Evolutionary conservation across 2,113 vertebrate species (phyloP), one percentile per base, ranked within the genome.

Genomic region (Centropus bengalensis): DNA sequence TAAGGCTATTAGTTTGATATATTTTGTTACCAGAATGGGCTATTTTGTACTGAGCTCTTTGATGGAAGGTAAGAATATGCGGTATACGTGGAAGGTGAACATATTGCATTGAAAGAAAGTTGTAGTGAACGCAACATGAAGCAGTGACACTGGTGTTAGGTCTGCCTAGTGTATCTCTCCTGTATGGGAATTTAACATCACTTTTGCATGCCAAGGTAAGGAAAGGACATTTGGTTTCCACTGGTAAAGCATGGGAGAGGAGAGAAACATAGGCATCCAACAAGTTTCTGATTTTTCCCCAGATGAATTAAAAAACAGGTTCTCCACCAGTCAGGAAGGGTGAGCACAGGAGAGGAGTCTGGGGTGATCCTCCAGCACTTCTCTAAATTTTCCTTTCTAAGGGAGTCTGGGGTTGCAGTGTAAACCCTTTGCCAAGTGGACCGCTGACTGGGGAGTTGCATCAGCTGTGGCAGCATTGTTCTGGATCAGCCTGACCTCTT

Each of bases 391-490:
- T 91, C 44, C n/a, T 92, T 94, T 95, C 73, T 2, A 6, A 9
- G 36, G 69, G 60, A 88, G 27, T 19, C 55, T 76, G 87, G 56
- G 49, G 73, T 85, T 94, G 79, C 49, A 81, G 76, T 8, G 36
- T 3, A 8, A 95, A 32, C 32, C 20, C 23, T 84, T 55, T 14
- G 21, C 42, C 3, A 26, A 33, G 33, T 49, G 2, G 44, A 58
- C 40, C 10, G 20, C 62, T 91, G 70, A 16, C 64, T 44, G 67
- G 73, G 71, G 82, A 88, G 73, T 52, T 89, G 60, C 1, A 19
- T 93, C 76, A 66, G 90, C 79, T 66, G 69, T 14, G 9, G 68
- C 80, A 90, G 69, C 75, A 60, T 93, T 93, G 81, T 93, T 95
- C 58, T 55, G 47, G 15, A 94, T 82, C 75, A 73, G 44, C 18